phyloP scores from a whole-genome alignment of 1,140 invertebrate genomes.

The Polypedilum vanderplanki region DNA sequence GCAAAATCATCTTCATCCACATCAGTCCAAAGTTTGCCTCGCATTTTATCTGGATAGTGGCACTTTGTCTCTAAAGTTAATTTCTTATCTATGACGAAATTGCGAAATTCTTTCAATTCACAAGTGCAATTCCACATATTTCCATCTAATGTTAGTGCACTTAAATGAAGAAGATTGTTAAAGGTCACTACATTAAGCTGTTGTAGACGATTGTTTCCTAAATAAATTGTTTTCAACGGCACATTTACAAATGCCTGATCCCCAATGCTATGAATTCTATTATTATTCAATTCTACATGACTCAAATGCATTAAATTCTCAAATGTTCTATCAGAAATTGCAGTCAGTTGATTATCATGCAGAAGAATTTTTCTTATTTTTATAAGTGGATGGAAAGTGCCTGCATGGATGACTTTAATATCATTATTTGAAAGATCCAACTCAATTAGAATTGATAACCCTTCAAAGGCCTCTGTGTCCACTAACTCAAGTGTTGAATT shows the following conservation, averaged over 20 bases:
- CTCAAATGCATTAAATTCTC: slow-evolving; percentile 64
- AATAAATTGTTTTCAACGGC: slow-evolving; percentile 56
- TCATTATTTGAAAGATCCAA: slow-evolving; percentile 74
- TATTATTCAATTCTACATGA: slow-evolving; percentile 67
- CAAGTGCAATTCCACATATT: slow-evolving; percentile 90
- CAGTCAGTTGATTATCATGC: slow-evolving; percentile 63
- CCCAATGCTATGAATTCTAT: slow-evolving; percentile 60
- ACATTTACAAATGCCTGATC: slow-evolving; percentile 64
- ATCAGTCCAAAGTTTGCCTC: slow-evolving; percentile 62
- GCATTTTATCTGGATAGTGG: slow-evolving; percentile 56
- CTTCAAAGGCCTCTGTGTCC: slow-evolving; percentile 63
- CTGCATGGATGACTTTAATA: slow-evolving; percentile 58
- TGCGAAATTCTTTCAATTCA: slow-evolving; percentile 65
- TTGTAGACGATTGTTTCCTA: slow-evolving; percentile 66
- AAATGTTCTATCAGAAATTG: slow-evolving; percentile 66
- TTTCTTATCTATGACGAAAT: slow-evolving; percentile 65
- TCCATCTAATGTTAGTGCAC: slow-evolving; percentile 65
- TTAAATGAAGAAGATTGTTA: slow-evolving; percentile 54
- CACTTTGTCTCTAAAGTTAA: slow-evolving; percentile 64
- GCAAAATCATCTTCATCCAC: slow-evolving; percentile 68
- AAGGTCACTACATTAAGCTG: slow-evolving; percentile 54
- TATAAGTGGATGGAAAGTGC: slow-evolving; percentile 61
- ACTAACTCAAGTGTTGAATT: slow-evolving; percentile 65
- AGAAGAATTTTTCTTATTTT: slow-evolving; percentile 62
- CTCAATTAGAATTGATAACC: slow-evolving; percentile 72